These are phyloP conservation scores for Acheta domesticus DNA, from an alignment of 2,888 invertebrate species.

Conservation along the genomic window DNA sequence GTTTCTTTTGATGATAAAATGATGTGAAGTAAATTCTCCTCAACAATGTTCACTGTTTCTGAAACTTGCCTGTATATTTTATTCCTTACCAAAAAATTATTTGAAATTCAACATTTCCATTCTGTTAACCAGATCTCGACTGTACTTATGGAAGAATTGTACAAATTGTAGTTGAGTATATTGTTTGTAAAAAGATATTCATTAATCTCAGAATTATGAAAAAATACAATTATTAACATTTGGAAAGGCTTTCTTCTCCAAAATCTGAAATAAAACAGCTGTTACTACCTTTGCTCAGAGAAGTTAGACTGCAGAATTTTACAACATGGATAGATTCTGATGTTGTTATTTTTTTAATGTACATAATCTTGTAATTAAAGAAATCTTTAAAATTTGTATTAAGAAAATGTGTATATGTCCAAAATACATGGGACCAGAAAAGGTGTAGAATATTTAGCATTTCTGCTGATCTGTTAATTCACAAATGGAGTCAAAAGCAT, in stretches of 20 bases:
- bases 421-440: not conserved
- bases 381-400: not conserved
- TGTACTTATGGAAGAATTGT: not conserved
- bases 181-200: too few species aligned
- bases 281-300: too few species aligned
- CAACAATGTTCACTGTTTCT: not conserved
- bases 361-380: not conserved
- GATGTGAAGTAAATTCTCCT: too few species aligned
- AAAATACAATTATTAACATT: too few species aligned
- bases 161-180: not conserved
- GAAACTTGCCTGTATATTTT: not conserved
- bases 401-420: not conserved
- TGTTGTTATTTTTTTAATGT: not conserved
- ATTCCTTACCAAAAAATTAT: not conserved
- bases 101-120: not conserved
- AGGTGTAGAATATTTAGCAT: not conserved
- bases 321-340: too few species aligned
- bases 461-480: not conserved
- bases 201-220: too few species aligned
- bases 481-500: not conserved
- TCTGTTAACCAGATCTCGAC: not conserved
- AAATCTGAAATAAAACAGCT: too few species aligned
- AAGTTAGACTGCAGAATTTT: too few species aligned
- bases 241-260: too few species aligned
- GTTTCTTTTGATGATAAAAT: too few species aligned